Percentiles rank a stretch among this genome's conserved stretches.
These are phyloP conservation scores for Actias luna DNA, from an alignment of 2,888 invertebrate species.

Conservation along the genomic window DNA sequence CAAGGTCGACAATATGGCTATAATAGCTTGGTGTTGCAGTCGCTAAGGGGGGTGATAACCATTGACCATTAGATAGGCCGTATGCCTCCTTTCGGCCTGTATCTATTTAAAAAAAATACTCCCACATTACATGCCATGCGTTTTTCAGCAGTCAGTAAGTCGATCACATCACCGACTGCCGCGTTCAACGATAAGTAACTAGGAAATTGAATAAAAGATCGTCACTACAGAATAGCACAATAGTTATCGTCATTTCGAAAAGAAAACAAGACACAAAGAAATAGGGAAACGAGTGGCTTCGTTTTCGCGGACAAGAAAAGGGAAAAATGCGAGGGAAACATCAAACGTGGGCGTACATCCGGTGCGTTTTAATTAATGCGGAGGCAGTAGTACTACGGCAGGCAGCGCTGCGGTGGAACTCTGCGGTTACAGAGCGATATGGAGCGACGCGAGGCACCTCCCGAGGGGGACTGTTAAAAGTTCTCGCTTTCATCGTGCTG, in stretches of 20 bases:
- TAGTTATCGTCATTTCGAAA: not conserved
- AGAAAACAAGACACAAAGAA: not conserved
- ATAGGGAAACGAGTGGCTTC: too few species aligned
- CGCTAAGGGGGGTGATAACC: too few species aligned
- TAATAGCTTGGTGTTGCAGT: too few species aligned
- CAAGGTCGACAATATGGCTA: too few species aligned
- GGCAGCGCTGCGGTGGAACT: constrained; percentile 10
- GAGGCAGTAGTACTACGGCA: constrained; percentile 4
- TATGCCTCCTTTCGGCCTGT: too few species aligned
- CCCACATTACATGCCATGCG: too few species aligned
- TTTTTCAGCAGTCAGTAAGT: too few species aligned
- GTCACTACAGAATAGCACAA: not conserved
- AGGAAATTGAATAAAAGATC: too few species aligned
- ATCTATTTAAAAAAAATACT: too few species aligned
- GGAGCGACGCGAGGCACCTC: not conserved
- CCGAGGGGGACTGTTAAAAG: constrained; percentile 2
- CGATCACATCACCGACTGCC: too few species aligned
- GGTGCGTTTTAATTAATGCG: constrained; percentile 23
- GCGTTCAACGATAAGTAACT: too few species aligned
- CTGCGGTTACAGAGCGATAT: constrained; percentile 1
- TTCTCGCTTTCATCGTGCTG: not conserved
- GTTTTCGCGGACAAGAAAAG: constrained; percentile 7
- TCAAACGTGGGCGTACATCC: constrained; percentile 12
- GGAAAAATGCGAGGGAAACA: constrained; percentile 11
- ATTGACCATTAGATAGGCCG: too few species aligned